Evolutionary conservation across 1,140 invertebrate species (phyloP).

Genomic region (Dendroctonus ponderosae): DNA sequence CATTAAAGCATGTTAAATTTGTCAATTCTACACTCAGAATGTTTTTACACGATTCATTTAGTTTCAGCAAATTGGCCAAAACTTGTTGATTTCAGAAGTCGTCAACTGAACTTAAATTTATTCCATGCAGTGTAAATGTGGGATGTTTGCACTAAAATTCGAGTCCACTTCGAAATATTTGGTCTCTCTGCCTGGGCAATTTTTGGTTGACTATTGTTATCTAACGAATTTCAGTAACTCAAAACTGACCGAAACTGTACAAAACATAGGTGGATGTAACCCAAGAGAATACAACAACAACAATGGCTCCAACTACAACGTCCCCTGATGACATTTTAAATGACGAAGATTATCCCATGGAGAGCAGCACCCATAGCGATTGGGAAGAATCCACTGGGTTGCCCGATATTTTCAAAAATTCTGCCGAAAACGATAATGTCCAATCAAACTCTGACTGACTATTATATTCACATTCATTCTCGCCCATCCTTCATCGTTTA

Average conservation of each 20-base stretch:
- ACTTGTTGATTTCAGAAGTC: too few relatives aligned
- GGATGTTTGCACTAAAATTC: too few relatives aligned
- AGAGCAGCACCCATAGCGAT: constrained; percentile 42
- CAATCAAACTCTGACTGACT: constrained; percentile 45
- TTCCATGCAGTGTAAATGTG: too few relatives aligned
- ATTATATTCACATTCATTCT: constrained; percentile 7
- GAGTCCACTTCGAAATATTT: too few relatives aligned
- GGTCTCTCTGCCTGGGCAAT: too few relatives aligned
- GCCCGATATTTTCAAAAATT: constrained; percentile 39
- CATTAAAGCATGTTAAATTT: too few relatives aligned
- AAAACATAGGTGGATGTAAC: constrained; percentile 29
- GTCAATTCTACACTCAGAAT: too few relatives aligned
- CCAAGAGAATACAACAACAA: constrained; percentile 35
- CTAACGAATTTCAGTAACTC: too few relatives aligned
- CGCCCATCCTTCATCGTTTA: constrained; percentile 38
- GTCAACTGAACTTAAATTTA: too few relatives aligned
- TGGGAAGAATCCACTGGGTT: constrained; percentile 45
- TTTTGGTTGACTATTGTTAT: too few relatives aligned
- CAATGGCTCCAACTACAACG: constrained; percentile 31
- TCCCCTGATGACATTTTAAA: constrained; percentile 36
- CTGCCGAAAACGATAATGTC: constrained; percentile 32
- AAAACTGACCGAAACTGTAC: neutral
- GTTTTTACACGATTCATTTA: too few relatives aligned
- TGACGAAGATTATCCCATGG: constrained; percentile 45
- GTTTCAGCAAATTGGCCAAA: too few relatives aligned